Conservation (phyloP, 2,113 vertebrate species). For the Atrichornis clamosus region DNA sequence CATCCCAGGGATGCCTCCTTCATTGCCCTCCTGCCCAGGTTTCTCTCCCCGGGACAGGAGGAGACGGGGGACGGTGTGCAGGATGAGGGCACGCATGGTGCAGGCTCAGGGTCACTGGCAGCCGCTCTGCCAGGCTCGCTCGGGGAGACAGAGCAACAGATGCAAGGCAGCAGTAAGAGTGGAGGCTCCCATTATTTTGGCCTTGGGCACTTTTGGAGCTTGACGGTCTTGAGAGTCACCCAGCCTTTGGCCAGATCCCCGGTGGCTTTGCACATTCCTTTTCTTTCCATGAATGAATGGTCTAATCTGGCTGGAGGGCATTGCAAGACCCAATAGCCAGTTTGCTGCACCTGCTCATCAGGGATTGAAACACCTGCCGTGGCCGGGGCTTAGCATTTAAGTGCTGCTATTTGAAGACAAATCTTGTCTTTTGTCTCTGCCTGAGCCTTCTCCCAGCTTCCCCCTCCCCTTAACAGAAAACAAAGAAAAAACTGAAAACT, state of each 20-base stretch:
- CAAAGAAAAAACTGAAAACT: not conserved
- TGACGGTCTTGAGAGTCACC: conserved; percentile 57
- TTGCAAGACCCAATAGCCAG: conserved; percentile 51
- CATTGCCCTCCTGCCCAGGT: not conserved
- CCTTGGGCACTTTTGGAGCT: conserved; percentile 55
- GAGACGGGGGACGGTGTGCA: accelerated
- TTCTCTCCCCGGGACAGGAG: not conserved
- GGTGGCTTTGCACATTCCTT: conserved; percentile 58
- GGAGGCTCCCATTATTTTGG: conserved; percentile 52
- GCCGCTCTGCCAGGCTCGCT: not conserved
- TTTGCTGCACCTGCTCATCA: conserved; percentile 59
- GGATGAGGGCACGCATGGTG: accelerated
- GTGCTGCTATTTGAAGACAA: conserved; percentile 68
- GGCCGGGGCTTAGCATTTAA: conserved; percentile 50
- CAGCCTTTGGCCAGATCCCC: conserved; percentile 52
- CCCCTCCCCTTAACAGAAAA: not conserved
- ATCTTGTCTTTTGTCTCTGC: conserved; percentile 43
- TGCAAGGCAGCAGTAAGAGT: conserved; percentile 14
- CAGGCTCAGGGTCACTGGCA: not conserved
- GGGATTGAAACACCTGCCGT: conserved; percentile 57
- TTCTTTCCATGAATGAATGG: conserved; percentile 58
- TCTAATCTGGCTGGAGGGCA: conserved; percentile 66
- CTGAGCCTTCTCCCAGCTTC: not conserved
- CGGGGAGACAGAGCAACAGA: not conserved
- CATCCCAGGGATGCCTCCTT: accelerated